Base-by-base conservation (phyloP, 1,140 invertebrate species). In the Aphelenchoides besseyi region DNA sequence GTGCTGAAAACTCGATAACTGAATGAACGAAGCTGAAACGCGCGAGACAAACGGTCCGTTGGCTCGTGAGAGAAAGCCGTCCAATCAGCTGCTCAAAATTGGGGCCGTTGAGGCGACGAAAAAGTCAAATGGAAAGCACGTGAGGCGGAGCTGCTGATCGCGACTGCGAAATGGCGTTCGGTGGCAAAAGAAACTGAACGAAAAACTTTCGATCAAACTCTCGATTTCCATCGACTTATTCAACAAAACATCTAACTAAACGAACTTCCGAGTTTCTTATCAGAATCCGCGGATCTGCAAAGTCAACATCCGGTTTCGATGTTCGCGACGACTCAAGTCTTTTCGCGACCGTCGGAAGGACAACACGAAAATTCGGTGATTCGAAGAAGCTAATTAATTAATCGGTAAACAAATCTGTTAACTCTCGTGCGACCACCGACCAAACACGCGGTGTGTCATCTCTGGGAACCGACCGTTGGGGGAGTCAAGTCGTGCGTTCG, bases 11-110 rank as follows among this genome's bases (percentile, higher is more conserved):
- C 41, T 16, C 41, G 23, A 48, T 23, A 48, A 48, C 41, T 23
- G 41, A 48, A 48, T 23, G 41, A 48, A 48, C 41, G 41, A 48
- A 48, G n/a, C n/a, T n/a, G n/a, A n/a, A n/a, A n/a, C n/a, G n/a
- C n/a, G 23, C 23, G 41, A 48, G 41, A 23, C 41, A 23, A 48
- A 23, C 41, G 41, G 41, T 48, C 41, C 12, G 41, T 12, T 23
- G 41, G 41, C 12, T 23, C 12, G 41, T 12, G 12, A 16, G 41
- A 48, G 23, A 12, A 48, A 23, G 41, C 41, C 41, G 41, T 23
- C 12, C 23, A 48, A 48, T 23, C 12, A 48, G 41, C 41, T 12
- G 41, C 41, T 12, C 12, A 12, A 23, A 48, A 23, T 23, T 12
- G 41, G 23, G 23, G 23, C 12, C 12, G 23, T 12, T 48, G 41